A percentile compares a stretch with the other conserved stretches of the same genome.
These are phyloP conservation scores for Sitta europaea DNA, from an alignment of 2,113 vertebrate species.

Conservation along the genomic window DNA sequence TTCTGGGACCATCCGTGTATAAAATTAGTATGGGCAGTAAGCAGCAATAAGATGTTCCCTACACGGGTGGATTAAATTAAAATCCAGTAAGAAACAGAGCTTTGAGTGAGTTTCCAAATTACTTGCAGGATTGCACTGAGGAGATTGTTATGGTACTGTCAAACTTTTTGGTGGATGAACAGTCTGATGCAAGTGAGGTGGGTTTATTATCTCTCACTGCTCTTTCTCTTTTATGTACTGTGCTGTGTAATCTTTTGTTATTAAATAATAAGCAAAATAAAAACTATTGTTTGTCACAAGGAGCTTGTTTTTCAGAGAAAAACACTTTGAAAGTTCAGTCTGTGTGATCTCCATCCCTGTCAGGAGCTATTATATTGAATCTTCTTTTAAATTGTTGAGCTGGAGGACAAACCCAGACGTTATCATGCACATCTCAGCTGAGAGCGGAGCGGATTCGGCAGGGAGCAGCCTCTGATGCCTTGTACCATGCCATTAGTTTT, in stretches of 20 bases:
- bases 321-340: constrained; percentile 57
- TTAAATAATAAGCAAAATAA: constrained; percentile 63
- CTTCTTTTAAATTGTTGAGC: constrained; percentile 50
- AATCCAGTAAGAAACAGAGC: constrained; percentile 8
- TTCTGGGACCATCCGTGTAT: neutral
- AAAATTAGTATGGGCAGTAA: neutral
- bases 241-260: constrained; percentile 29
- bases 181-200: neutral
- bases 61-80: constrained; percentile 28
- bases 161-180: neutral
- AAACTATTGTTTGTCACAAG: constrained; percentile 58
- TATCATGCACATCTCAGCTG: neutral
- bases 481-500: neutral
- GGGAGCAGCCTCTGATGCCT: constrained; percentile 34
- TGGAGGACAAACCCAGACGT: constrained; percentile 33
- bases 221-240: neutral
- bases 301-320: constrained; percentile 17
- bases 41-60: constrained; percentile 25
- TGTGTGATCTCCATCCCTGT: constrained; percentile 58
- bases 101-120: constrained; percentile 19
- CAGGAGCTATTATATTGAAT: constrained; percentile 51
- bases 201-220: neutral
- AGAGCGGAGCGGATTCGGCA: neutral
- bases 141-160: neutral
- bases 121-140: neutral